Base-by-base conservation (phyloP, 2,797 vertebrate species). In the Acanthurus leucopareius region DNA sequence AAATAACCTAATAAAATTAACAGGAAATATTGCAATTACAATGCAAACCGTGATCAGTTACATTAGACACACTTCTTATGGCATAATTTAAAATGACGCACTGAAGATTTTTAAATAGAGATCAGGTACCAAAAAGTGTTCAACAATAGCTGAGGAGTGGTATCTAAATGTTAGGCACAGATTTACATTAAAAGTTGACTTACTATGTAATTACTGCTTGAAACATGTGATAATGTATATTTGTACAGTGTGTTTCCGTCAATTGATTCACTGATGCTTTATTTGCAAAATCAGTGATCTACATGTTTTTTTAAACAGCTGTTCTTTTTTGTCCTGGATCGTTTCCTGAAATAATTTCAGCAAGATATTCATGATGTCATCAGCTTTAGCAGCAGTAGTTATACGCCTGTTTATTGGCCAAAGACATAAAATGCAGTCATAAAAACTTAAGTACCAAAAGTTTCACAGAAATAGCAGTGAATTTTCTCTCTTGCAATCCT, bases 321-420 rank as follows among this genome's bases (percentile, higher is more conserved):
- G 73, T 7, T 70, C 53, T 60, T 20, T 20, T 28, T 32, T 32
- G 28, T 32, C 4, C 28, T 70, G 14, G 35, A 44, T 57, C 28
- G n/a, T 59, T 68, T 54, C 51, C 20, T 42, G 22, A 54, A 40
- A 22, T 45, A 9, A 62, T 52, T 59, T 59, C 45, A 72, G 28
- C 40, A 25, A 45, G 7, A 62, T 58, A n/a, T 58, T 57, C 35
- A 49, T 57, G 44, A 57, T 17, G 10, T 19, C 53, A 53, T 57
- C 22, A 17, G 48, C 35, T 17, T 56, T 11, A 72, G 28, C 66
- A 10, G 44, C 64, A 53, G 71, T 51, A 48, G 45, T 38, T 76
- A 61, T 13, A 56, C 19, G 44, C 45, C 69, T 58, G 54, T 13
- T 70, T 49, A 65, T 53, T n/a, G 40, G 59, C 53, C 5, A 14